Evolutionary conservation across 37 sponge, comb jelly and placozoan species (phyloP).

Genomic region (Crambe crambe): DNA sequence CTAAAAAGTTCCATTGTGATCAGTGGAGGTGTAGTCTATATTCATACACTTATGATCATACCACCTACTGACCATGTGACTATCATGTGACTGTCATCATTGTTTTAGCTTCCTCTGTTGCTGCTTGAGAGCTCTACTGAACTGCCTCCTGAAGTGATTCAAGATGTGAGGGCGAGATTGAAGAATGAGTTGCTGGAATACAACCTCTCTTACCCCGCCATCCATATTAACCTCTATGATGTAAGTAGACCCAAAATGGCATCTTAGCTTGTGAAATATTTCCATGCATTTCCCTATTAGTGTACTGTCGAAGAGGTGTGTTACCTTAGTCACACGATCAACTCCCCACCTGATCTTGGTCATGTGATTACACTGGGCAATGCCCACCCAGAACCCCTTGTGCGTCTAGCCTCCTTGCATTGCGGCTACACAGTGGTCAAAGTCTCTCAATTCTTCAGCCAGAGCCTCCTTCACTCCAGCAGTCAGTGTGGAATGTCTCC

Average conservation of each 20-base stretch:
- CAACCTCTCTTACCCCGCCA: slow-evolving; percentile 33
- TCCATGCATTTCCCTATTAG: not conserved
- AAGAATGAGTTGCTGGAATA: slow-evolving; percentile 35
- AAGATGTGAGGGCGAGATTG: slow-evolving; percentile 28
- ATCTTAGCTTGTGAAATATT: not conserved
- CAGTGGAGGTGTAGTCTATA: no score
- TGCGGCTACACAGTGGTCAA: slow-evolving; percentile 41
- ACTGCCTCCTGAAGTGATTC: slow-evolving; percentile 1
- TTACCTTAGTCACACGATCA: slow-evolving; percentile 39
- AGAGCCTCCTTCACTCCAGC: not conserved
- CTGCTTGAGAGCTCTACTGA: slow-evolving; percentile 10
- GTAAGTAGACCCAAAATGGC: not conserved
- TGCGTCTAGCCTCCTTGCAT: slow-evolving; percentile 33
- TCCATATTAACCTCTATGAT: slow-evolving; percentile 50
- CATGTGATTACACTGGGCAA: slow-evolving; percentile 56
- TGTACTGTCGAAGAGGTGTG: slow-evolving; percentile 35
- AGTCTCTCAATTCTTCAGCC: slow-evolving; percentile 35
- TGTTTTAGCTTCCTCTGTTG: slow-evolving; percentile 26
- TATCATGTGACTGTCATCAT: no score
- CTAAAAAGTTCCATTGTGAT: no score
- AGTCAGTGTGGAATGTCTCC: slow-evolving; percentile 4
- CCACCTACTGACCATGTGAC: no score
- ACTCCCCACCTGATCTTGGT: slow-evolving; percentile 24
- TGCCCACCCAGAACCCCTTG: slow-evolving; percentile 55
- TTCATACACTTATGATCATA: no score